phyloP scores from a whole-genome alignment of 1,140 invertebrate genomes.

The Platorchestia sp. region DNA sequence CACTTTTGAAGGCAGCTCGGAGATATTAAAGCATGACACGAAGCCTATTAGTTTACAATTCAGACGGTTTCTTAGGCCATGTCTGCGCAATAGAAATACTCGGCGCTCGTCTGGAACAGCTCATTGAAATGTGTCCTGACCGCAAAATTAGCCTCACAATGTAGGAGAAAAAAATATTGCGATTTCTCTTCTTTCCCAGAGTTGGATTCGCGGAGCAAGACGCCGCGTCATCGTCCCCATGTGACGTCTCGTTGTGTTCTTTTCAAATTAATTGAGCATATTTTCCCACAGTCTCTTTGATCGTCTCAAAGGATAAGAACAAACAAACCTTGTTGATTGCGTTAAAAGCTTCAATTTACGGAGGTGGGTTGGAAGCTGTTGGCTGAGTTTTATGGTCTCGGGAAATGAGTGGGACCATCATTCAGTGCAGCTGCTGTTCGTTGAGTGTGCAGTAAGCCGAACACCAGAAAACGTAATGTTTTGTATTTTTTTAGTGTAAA shows the following conservation, averaged over 20 bases:
- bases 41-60: conserved; percentile 43
- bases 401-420: neutral
- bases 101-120: conserved; percentile 39
- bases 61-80: conserved; percentile 4
- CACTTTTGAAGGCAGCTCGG: neutral
- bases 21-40: conserved; percentile 49
- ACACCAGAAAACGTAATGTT: neutral
- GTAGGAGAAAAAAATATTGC: neutral
- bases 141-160: conserved; percentile 25
- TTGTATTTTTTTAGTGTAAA: no score
- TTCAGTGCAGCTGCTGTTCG: no score
- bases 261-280: neutral
- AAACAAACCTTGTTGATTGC: neutral
- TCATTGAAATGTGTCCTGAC: conserved; percentile 49
- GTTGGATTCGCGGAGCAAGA: neutral
- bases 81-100: neutral
- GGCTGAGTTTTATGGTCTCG: neutral
- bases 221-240: neutral
- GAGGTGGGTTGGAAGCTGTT: neutral
- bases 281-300: neutral
- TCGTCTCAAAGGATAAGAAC: neutral
- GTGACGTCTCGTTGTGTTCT: neutral
- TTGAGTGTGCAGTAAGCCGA: neutral
- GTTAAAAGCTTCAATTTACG: neutral
- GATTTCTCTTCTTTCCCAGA: neutral